phyloP scores from a whole-genome alignment of 2,797 vertebrate genomes.

The Sebastes minor region DNA sequence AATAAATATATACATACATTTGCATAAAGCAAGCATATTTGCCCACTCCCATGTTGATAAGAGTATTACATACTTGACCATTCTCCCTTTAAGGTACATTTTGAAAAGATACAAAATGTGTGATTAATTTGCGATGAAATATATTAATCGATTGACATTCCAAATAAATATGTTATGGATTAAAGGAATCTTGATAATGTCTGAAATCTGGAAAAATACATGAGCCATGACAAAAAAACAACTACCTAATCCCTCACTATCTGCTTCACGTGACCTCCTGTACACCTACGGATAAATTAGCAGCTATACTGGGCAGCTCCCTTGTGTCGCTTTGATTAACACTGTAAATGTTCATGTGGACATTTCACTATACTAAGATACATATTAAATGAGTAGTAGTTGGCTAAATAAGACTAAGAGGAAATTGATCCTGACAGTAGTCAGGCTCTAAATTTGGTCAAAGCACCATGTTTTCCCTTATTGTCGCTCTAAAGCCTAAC shows the following conservation, averaged over 20 bases:
- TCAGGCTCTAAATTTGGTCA: not conserved
- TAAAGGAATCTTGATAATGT: not conserved
- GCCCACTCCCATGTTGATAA: no score
- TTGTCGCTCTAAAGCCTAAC: not conserved
- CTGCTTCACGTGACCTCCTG: not conserved
- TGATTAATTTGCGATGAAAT: no score
- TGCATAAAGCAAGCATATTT: no score
- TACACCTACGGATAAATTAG: not conserved
- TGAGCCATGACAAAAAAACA: not conserved
- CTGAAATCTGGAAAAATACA: not conserved
- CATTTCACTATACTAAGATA: not conserved
- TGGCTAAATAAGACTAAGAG: not conserved
- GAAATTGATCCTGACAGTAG: not conserved
- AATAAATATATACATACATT: no score
- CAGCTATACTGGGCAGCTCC: not conserved
- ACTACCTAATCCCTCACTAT: not conserved
- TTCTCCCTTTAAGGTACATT: no score
- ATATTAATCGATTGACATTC: no score
- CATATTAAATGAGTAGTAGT: not conserved
- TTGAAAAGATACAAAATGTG: no score
- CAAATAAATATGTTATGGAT: not conserved
- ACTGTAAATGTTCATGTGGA: not conserved
- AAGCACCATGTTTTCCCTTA: not conserved
- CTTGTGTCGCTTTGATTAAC: slow-evolving; percentile 11
- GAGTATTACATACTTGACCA: no score